Evolutionary conservation across 2,888 invertebrate genomes (phyloP).

Genomic region (Melanostoma mellinum): DNA sequence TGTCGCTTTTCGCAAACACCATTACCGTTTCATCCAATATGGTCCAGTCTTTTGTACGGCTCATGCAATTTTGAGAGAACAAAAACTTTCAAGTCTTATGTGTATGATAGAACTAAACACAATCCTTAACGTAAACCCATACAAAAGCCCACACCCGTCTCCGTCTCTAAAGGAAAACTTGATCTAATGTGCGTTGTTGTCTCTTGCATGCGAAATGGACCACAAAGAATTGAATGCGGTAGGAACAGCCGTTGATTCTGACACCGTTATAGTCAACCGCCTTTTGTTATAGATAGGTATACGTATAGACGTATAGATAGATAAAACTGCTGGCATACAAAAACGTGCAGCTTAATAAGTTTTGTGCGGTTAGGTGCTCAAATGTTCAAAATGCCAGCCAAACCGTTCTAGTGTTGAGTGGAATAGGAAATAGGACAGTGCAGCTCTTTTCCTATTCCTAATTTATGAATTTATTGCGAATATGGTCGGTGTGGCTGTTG

Average conservation of each 20-base stretch:
- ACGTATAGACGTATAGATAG: conserved; percentile 17
- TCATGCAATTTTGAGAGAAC: conserved; percentile 42
- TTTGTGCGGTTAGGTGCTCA: conserved; percentile 51
- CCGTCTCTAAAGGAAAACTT: conserved; percentile 43
- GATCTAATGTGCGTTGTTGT: conserved; percentile 68
- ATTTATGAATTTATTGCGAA: conserved; percentile 71
- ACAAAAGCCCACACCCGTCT: conserved; percentile 11
- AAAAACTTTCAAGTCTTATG: conserved; percentile 11
- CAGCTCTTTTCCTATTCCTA: conserved; percentile 59
- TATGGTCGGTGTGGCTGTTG: conserved; percentile 38
- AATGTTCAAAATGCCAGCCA: conserved; percentile 1
- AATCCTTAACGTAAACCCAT: conserved; percentile 1
- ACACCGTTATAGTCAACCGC: conserved; percentile 44
- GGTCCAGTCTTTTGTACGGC: conserved; percentile 8
- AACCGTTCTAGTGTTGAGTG: conserved; percentile 23
- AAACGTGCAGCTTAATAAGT: conserved; percentile 68
- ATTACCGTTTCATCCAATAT: conserved; percentile 15
- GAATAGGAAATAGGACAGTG: conserved; percentile 51
- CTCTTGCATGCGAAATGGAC: conserved; percentile 66
- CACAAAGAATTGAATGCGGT: conserved; percentile 65
- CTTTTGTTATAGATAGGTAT: conserved; percentile 52
- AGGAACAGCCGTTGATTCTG: conserved; percentile 54
- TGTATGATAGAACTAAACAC: background rate
- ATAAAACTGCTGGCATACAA: conserved; percentile 24
- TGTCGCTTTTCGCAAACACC: conserved; percentile 51